A percentile compares a stretch with the other conserved stretches of the same genome.
phyloP scores from a whole-genome alignment of 2,888 invertebrate genomes.

The Orchesella flavescens region DNA sequence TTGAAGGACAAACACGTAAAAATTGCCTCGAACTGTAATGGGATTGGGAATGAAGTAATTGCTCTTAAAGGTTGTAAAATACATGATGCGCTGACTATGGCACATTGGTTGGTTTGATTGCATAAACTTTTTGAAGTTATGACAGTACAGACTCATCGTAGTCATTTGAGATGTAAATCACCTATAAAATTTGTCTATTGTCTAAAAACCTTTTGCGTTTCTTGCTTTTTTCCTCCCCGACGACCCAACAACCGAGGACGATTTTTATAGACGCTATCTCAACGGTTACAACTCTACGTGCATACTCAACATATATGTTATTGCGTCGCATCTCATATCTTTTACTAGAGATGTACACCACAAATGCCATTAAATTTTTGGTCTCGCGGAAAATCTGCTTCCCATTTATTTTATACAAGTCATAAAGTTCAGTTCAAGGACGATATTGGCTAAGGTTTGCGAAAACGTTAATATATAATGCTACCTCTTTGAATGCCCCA shows the following conservation, averaged over 20 bases:
- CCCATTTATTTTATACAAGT: background rate
- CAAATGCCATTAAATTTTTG: conserved; percentile 8
- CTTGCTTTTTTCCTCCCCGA: too few relatives aligned
- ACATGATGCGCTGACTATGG: background rate
- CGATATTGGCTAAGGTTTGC: background rate
- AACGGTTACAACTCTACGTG: too few relatives aligned
- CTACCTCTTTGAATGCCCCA: background rate
- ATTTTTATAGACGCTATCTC: too few relatives aligned
- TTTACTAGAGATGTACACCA: background rate
- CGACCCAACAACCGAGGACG: too few relatives aligned
- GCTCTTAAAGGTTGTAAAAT: background rate
- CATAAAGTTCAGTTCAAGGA: conserved; percentile 28
- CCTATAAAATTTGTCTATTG: background rate
- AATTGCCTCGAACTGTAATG: background rate
- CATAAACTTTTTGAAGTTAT: conserved; percentile 4
- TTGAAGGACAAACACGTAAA: conserved; percentile 19
- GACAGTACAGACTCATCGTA: background rate
- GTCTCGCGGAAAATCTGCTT: too few relatives aligned
- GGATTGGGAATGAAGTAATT: background rate
- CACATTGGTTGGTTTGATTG: background rate
- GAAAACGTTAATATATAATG: background rate
- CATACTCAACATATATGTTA: too few relatives aligned
- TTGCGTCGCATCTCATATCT: too few relatives aligned
- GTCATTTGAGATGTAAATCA: background rate
- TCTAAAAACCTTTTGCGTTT: background rate